Base-by-base conservation (phyloP, 64 coral and sea anemone genomes). In the Acropora yongei region DNA sequence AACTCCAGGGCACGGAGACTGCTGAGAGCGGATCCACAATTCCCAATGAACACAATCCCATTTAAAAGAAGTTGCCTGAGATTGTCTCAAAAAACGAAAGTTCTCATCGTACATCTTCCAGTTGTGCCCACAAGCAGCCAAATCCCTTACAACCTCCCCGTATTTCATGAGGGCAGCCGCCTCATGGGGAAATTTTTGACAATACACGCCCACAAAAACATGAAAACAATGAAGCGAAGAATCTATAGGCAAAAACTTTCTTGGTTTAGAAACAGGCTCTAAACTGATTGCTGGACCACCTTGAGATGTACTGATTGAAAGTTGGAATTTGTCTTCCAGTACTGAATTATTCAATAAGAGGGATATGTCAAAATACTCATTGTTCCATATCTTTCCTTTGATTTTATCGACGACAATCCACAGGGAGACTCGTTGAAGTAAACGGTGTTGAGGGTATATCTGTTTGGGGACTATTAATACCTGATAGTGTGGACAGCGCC, bases 161-260 rank as follows among this genome's bases (percentile, higher is more conserved):
- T 90, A 90, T 80, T 90, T 90, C 88, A 80, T 80, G 2, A 90
- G 50, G 44, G 72, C 49, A 44, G 87, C 74, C 17, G 74, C 87
- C 87, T 89, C 74, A 78, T 41, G 57, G 30, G 75, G 74, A 13
- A 78, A 90, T 71, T 90, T 79, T 57, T n/a, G 17, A 48, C 20
- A 65, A 66, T 90, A 90, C 10, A 90, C 57, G 1, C 88, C 61
- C 47, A 88, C 86, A 78, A 88, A 88, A 30, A 88, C 55, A 13
- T 49, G 72, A 53, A 88, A 88, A 57, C 47, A 44, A 50, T 72
- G n/a, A 39, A 88, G 69, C 48, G 72, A 74, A 6, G 44, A 50
- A 17, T 76, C 72, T 40, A 86, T 86, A 13, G 42, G n/a, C 16
- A 20, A 41, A 77, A 50, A 76, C 71, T 78, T 75, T 75, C 49